Evolutionary conservation across 2,113 vertebrate species (phyloP).

Genomic region (Lampris megalopsis): DNA sequence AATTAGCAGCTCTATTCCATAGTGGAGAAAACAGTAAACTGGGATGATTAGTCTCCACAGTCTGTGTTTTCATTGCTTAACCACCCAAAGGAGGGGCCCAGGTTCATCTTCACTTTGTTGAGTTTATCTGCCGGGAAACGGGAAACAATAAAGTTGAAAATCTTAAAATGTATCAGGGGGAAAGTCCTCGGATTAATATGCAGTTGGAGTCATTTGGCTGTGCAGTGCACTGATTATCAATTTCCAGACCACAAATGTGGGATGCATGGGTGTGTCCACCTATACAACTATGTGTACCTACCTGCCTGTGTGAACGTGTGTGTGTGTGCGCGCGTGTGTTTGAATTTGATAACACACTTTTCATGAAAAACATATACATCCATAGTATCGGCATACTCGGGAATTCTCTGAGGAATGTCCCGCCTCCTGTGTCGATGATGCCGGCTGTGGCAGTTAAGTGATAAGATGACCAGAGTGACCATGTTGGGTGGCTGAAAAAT

Average conservation of each 20-base stretch:
- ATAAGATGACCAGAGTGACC: constrained; percentile 48
- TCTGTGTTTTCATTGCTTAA: constrained; percentile 52
- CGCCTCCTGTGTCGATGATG: constrained; percentile 45
- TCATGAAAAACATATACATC: constrained; percentile 31
- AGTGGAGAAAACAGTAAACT: constrained; percentile 50
- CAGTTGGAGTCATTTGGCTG: constrained; percentile 43
- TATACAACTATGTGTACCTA: background rate
- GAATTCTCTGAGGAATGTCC: constrained; percentile 52
- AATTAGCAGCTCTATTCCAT: constrained; percentile 56
- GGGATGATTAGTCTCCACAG: constrained; percentile 64
- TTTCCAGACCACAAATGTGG: constrained; percentile 27
- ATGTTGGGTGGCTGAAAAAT: constrained; percentile 34
- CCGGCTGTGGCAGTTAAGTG: constrained; percentile 19
- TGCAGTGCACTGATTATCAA: constrained; percentile 38
- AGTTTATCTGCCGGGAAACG: constrained; percentile 51
- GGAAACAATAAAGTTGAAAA: constrained; percentile 54
- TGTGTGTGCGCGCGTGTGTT: constrained; percentile 15
- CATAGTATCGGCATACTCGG: constrained; percentile 38
- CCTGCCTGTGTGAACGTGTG: constrained; percentile 23
- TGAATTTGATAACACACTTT: constrained; percentile 56
- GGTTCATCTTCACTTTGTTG: constrained; percentile 23
- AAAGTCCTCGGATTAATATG: constrained; percentile 49
- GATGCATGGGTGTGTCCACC: constrained; percentile 12
- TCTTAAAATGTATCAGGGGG: constrained; percentile 34
- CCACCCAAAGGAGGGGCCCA: constrained; percentile 37